phyloP scores from a whole-genome alignment of 2,888 invertebrate species.

The Andrena bucephala region DNA sequence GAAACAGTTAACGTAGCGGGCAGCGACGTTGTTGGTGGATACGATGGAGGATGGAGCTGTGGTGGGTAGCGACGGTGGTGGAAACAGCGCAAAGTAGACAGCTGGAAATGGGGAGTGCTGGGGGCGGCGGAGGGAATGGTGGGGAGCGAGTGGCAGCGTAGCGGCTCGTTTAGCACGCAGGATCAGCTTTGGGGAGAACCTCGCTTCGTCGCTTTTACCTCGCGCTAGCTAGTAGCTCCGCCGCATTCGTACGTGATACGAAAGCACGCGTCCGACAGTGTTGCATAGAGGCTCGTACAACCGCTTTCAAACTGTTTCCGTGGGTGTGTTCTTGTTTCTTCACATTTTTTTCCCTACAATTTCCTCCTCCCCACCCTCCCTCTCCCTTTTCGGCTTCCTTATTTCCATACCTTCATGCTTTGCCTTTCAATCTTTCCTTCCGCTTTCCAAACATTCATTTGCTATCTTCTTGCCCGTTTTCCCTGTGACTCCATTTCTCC shows the following conservation, averaged over 20 bases:
- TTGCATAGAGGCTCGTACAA: conserved; percentile 26
- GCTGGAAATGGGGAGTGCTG: conserved; percentile 10
- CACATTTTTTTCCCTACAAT: background rate
- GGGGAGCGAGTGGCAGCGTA: conserved; percentile 60
- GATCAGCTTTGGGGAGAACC: conserved; percentile 76
- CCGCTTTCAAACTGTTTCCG: conserved; percentile 14
- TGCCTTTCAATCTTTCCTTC: background rate
- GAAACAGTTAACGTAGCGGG: conserved; percentile 35
- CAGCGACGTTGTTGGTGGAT: conserved; percentile 48
- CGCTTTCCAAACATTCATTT: too few species aligned
- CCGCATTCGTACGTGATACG: conserved; percentile 69
- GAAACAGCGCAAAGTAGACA: conserved; percentile 38
- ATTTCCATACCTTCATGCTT: background rate
- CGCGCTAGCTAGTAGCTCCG: conserved; percentile 69
- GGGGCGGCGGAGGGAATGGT: conserved; percentile 6
- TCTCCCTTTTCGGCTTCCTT: background rate
- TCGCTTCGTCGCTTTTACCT: conserved; percentile 68
- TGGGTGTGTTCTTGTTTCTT: conserved; percentile 49
- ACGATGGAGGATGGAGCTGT: conserved; percentile 54
- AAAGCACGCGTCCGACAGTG: conserved; percentile 56
- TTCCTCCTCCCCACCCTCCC: conserved; percentile 11
- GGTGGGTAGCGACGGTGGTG: conserved; percentile 62
- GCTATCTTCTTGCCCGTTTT: background rate
- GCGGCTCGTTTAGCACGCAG: conserved; percentile 82
- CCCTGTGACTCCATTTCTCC: conserved; percentile 31